Evolutionary conservation across 2,113 vertebrate species (phyloP).

Genomic region (Hipposideros armiger): DNA sequence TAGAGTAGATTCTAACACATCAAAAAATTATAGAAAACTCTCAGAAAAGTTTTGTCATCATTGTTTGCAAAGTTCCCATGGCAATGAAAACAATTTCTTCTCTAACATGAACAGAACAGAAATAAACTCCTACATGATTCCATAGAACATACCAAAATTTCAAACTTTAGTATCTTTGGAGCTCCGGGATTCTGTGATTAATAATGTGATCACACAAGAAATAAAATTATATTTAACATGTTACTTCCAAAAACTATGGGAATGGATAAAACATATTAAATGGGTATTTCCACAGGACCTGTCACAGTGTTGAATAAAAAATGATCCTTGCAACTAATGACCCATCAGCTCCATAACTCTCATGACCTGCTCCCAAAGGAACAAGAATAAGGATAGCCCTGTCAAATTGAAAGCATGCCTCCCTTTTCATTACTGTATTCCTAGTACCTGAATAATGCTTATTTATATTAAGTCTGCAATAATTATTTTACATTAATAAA

Average conservation of each 20-base stretch:
- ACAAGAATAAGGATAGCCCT: not conserved
- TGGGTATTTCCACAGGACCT: not conserved
- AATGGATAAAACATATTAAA: not conserved
- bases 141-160: not conserved
- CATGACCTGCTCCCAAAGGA: not conserved
- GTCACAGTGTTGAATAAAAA: slow-evolving; percentile 4
- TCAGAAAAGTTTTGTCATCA: not conserved
- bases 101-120: not conserved
- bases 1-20: not conserved
- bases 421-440: not conserved
- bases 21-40: not conserved
- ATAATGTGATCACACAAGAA: not conserved
- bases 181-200: not conserved
- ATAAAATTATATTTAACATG: not conserved
- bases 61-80: not conserved
- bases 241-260: not conserved
- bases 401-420: not conserved
- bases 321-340: not conserved
- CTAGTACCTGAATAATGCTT: not conserved
- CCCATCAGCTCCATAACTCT: not conserved
- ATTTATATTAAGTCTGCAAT: not conserved
- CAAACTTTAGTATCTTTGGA: not conserved
- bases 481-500: slow-evolving; percentile 39
- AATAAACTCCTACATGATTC: not conserved
- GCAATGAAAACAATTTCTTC: not conserved